phyloP scores from a whole-genome alignment of 2,888 invertebrate species.

The Tetranychus piercei region DNA sequence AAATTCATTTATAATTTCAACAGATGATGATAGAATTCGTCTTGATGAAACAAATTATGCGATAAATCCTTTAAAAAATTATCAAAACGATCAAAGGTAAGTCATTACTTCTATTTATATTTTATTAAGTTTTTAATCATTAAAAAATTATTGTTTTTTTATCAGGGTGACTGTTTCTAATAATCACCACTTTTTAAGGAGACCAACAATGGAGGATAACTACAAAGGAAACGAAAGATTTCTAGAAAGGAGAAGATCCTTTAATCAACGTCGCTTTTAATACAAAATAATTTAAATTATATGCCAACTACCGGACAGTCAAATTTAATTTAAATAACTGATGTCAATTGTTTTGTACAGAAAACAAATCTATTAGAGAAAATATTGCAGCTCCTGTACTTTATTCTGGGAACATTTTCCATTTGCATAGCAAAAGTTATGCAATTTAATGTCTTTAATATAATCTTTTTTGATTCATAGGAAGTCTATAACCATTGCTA shows the following conservation, averaged over 20 bases:
- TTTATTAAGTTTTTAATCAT: not conserved
- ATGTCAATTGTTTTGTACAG: not conserved
- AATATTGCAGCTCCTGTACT: too few relatives aligned
- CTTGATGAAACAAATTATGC: not conserved
- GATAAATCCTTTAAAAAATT: slow-evolving; percentile 5
- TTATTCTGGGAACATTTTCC: too few relatives aligned
- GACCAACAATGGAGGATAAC: slow-evolving; percentile 1
- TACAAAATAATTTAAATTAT: not conserved
- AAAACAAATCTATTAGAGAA: too few relatives aligned
- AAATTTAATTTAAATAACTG: not conserved
- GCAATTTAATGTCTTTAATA: too few relatives aligned
- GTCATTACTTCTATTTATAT: not conserved
- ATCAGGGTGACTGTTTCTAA: not conserved
- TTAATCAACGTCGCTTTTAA: not conserved
- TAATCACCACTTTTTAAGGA: slow-evolving; percentile 9
- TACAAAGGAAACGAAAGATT: not conserved
- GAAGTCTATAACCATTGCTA: not conserved
- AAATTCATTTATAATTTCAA: not conserved
- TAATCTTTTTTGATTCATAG: too few relatives aligned
- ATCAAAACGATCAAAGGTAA: slow-evolving; percentile 3
- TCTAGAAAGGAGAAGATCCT: slow-evolving; percentile 6
- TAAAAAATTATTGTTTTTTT: not conserved
- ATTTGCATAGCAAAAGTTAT: too few relatives aligned
- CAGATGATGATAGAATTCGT: not conserved
- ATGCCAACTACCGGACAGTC: not conserved